Evolutionary conservation across 2,888 invertebrate genomes (phyloP), one percentile per base, ranked within the genome.

Genomic region (Latrodectus hesperus): DNA sequence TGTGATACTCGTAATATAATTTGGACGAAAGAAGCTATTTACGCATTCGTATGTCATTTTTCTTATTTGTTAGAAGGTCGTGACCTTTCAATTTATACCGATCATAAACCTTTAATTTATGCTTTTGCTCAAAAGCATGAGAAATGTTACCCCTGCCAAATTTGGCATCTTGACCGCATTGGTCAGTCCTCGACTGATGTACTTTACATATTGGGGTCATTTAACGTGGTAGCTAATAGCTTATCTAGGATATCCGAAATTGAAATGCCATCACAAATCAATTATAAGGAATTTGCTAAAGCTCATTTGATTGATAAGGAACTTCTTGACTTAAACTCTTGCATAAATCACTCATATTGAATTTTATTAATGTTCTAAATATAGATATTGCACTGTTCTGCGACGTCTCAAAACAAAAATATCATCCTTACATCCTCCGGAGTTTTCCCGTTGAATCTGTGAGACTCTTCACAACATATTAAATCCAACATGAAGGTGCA

Each of bases 71-170:
- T 74, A 17, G 73, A 73, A 73, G 53, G 72, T 2, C 26, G 52
- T 4, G 14, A 22, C 11, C 53, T 81, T 17, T 16, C 9, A 38
- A 73, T 67, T 12, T 74, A 26, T 17, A 52, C 65, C 6, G 16
- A 72, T 65, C 26, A 73, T 12, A 60, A 65, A 65, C 74, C 81
- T 9, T 22, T 81, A n/a, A 73, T n/a, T 6, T 65, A 16, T 53
- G 81, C 38, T 9, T 26, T 81, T 9, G 4, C 1, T 38, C 52
- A 16, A 49, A 71, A 53, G 60, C 1, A 26, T 8, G 72, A 80
- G n/a, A 49, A 49, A 52, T 51, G 2, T 51, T 80, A 52, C 10
- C 14, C 65, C 1, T 12, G 65, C 9, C 80, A 80, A n/a, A 51
- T 73, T 16, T 16, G n/a, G 12, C 73, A 52, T 17, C 53, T 73